These are phyloP conservation scores for Athene cunicularia DNA, from an alignment of 2,113 vertebrate species.

Conservation along the genomic window DNA sequence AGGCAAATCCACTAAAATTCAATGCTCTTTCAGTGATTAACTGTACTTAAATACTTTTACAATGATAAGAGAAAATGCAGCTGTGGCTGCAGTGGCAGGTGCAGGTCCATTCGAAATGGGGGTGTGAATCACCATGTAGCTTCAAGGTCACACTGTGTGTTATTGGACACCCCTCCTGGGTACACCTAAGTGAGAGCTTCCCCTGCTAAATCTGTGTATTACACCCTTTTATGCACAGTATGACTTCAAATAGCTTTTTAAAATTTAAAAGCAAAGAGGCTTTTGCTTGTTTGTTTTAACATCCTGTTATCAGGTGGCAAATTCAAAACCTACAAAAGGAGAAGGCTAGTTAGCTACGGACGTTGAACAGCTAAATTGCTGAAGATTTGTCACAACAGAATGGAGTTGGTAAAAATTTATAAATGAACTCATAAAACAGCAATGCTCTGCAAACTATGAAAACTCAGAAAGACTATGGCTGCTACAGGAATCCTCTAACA, in stretches of 20 bases:
- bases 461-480: background rate
- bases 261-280: background rate
- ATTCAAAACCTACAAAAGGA: background rate
- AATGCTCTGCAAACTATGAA: background rate
- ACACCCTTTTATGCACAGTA: background rate
- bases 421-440: background rate
- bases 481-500: background rate
- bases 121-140: background rate
- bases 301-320: background rate
- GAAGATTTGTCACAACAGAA: background rate
- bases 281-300: background rate
- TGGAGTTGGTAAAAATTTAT: background rate
- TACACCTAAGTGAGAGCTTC: background rate
- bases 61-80: conserved; percentile 8
- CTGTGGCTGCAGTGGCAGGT: background rate
- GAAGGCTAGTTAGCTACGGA: background rate
- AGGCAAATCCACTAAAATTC: background rate
- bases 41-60: conserved; percentile 18
- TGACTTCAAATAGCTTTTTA: background rate
- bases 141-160: background rate
- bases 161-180: background rate
- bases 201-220: background rate
- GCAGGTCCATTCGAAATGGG: background rate
- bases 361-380: background rate
- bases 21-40: background rate